Base-by-base conservation (phyloP, 2,113 vertebrate genomes). In the Callionymus lyra region DNA sequence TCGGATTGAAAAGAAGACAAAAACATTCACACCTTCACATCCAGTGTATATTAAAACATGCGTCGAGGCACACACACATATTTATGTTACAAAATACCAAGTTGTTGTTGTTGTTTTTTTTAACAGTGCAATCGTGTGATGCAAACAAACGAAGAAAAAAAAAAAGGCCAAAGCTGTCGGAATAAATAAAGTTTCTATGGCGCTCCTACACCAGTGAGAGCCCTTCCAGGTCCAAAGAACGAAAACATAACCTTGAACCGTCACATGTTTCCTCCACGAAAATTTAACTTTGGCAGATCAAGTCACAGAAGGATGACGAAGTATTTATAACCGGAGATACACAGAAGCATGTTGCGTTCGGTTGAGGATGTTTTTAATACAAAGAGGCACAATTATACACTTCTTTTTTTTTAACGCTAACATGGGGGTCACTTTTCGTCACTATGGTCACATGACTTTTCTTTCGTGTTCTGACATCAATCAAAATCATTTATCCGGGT, bases 271-370 rank as follows among this genome's bases (percentile, higher is more conserved):
- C 4, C 21, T 27, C 21, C 4, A 8, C 21, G 4, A n/a, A n/a
- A n/a, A n/a, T n/a, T n/a, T n/a, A n/a, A 42, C 44, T 77, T 79
- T 81, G 76, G 70, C 79, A 82, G 66, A 67, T 72, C 69, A 56
- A 70, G 21, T 27, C 21, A 27, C 21, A 27, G 21, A 27, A 27
- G 4, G 21, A 27, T 4, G 21, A 27, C 4, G 21, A 8, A 27
- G 8, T 27, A 27, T 27, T 27, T 27, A 27, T 27, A 27, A n/a
- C 21, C 8, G 21, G 21, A 27, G 21, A 27, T 8, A 27, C 21
- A 8, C 21, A 8, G 21, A 27, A 27, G 21, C 21, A 27, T 27
- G 21, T 27, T 8, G 8, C 21, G 8, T 27, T 27, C 8, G 8
- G 21, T 27, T 8, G 21, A 27, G 21, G 21, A n/a, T n/a, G n/a